phyloP scores from a whole-genome alignment of 2,888 invertebrate genomes.

The Trichogramma dendrolimi region DNA sequence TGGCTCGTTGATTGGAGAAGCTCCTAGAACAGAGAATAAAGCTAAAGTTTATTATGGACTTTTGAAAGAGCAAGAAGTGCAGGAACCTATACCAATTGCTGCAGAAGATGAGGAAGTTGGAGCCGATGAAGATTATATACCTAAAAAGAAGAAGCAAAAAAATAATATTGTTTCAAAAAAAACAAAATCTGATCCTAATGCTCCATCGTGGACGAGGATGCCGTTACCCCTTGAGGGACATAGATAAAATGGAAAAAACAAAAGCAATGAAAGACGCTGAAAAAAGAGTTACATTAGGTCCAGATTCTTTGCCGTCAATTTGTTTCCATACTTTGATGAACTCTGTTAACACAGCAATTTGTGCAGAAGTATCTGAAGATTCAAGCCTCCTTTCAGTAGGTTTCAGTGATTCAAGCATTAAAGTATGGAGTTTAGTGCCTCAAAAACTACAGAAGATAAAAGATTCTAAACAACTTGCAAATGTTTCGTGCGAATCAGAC shows the following conservation, averaged over 20 bases:
- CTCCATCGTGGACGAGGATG: slow-evolving; percentile 85
- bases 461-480: slow-evolving; percentile 77
- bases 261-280: slow-evolving; percentile 83
- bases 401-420: slow-evolving; percentile 82
- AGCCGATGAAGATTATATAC: slow-evolving; percentile 72
- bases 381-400: slow-evolving; percentile 90
- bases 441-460: slow-evolving; percentile 86
- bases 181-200: slow-evolving; percentile 95
- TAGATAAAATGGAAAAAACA: slow-evolving; percentile 86
- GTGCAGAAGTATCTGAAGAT: slow-evolving; percentile 86
- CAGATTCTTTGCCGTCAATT: slow-evolving; percentile 86
- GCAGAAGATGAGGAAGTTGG: slow-evolving; percentile 65
- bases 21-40: slow-evolving; percentile 81
- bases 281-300: slow-evolving; percentile 79
- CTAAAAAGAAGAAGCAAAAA: slow-evolving; percentile 95
- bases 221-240: slow-evolving; percentile 89
- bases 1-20: slow-evolving; percentile 87
- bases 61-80: slow-evolving; percentile 84
- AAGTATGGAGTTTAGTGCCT: slow-evolving; percentile 86
- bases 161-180: slow-evolving; percentile 90
- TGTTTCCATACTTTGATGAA: slow-evolving; percentile 96
- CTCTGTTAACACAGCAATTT: slow-evolving; percentile 62
- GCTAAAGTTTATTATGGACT: slow-evolving; percentile 90
- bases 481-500: slow-evolving; percentile 83
- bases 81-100: slow-evolving; percentile 64